These are phyloP conservation scores for Betta splendens DNA, from an alignment of 2,797 vertebrate genomes.

Conservation along the genomic window DNA sequence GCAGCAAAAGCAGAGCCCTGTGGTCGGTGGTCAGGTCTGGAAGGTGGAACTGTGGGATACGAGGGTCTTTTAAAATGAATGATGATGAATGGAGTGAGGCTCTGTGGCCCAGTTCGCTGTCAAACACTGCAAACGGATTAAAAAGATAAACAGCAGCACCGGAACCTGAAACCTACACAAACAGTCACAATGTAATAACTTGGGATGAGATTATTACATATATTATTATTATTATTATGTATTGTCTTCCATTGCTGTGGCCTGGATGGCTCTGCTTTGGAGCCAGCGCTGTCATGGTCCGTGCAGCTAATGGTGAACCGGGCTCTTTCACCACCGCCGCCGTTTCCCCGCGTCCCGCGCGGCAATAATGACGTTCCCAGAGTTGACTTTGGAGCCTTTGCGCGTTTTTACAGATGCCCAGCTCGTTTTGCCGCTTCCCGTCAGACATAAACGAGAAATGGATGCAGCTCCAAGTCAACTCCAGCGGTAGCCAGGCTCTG, in stretches of 20 bases:
- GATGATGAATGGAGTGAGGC: slow-evolving; percentile 39
- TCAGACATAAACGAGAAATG: slow-evolving; percentile 59
- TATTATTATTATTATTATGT: too few relatives aligned
- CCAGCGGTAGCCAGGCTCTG: slow-evolving; percentile 66
- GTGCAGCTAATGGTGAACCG: too few relatives aligned
- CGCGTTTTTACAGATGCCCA: slow-evolving; percentile 44
- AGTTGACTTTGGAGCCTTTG: slow-evolving; percentile 53
- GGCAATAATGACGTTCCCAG: slow-evolving; percentile 55
- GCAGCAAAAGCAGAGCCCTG: slow-evolving; percentile 44
- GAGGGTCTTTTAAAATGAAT: slow-evolving; percentile 45
- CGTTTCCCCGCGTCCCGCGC: slow-evolving; percentile 18
- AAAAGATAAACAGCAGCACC: background rate
- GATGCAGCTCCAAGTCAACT: slow-evolving; percentile 61
- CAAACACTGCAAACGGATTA: slow-evolving; percentile 16
- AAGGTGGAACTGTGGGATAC: slow-evolving; percentile 43
- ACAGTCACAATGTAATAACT: background rate
- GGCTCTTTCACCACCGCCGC: slow-evolving; percentile 1
- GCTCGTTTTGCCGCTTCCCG: slow-evolving; percentile 38
- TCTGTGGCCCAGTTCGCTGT: slow-evolving; percentile 16
- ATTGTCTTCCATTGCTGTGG: too few relatives aligned
- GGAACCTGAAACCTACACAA: background rate
- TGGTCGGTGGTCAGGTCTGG: slow-evolving; percentile 54
- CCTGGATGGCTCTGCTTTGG: slow-evolving; percentile 12
- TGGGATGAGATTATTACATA: too few relatives aligned
- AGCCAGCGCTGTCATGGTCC: too few relatives aligned